Evolutionary conservation across 2,113 vertebrate species (phyloP).

Genomic region (Halichoerus grypus): DNA sequence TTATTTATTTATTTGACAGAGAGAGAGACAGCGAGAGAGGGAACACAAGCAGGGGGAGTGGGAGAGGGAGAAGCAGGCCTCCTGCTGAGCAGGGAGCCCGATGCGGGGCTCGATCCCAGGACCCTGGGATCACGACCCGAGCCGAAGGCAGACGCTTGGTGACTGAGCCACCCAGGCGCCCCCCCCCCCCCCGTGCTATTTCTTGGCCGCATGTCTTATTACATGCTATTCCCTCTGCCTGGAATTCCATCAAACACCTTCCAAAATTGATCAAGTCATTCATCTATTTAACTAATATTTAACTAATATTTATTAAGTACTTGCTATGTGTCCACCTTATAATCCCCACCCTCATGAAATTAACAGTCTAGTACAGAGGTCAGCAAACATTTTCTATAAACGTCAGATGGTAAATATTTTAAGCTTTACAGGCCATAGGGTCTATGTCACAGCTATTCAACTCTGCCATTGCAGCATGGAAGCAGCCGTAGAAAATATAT

Average conservation of each 20-base stretch:
- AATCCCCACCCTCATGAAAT: background rate
- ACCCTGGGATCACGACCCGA: too few relatives aligned
- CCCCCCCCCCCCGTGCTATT: background rate
- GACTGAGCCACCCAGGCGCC: too few relatives aligned
- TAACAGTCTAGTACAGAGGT: background rate
- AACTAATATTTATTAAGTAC: slow-evolving; percentile 2
- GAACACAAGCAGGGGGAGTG: too few relatives aligned
- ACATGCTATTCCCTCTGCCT: background rate
- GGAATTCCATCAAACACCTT: slow-evolving; percentile 6
- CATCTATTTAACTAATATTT: background rate
- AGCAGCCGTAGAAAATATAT: background rate
- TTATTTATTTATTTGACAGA: too few relatives aligned
- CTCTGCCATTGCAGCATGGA: background rate
- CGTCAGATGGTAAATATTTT: background rate
- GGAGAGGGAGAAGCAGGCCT: too few relatives aligned
- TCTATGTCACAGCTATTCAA: background rate
- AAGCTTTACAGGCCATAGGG: background rate
- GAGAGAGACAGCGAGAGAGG: too few relatives aligned
- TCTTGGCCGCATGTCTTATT: background rate
- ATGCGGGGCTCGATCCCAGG: too few relatives aligned
- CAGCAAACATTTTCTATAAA: background rate
- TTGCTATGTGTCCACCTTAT: background rate
- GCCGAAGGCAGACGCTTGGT: too few relatives aligned
- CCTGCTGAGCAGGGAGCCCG: too few relatives aligned
- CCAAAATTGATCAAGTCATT: background rate